A percentile compares a stretch with the other conserved stretches of the same genome.
These are phyloP conservation scores for Dreissena polymorpha DNA, from an alignment of 1,140 invertebrate species.

Conservation along the genomic window DNA sequence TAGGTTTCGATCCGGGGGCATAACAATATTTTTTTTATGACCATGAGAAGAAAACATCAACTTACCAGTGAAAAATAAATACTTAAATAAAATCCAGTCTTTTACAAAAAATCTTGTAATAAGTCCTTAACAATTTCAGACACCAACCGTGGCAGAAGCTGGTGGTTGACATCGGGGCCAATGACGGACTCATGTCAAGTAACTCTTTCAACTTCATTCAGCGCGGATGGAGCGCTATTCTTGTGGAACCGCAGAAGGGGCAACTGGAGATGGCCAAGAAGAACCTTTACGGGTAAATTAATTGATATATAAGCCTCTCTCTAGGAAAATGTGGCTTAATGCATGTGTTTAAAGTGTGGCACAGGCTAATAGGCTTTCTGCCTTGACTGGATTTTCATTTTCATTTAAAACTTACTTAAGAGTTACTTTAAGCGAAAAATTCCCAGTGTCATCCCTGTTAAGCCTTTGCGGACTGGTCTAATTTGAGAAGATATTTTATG, in stretches of 20 bases:
- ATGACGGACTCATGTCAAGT: constrained; percentile 74
- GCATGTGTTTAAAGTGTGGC: background rate
- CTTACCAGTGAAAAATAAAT: too few species aligned
- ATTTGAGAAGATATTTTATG: background rate
- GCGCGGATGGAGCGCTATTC: constrained; percentile 71
- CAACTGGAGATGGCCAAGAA: constrained; percentile 63
- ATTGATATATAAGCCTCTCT: background rate
- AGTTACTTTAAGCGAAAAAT: background rate
- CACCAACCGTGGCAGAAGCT: constrained; percentile 55
- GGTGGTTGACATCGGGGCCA: constrained; percentile 74
- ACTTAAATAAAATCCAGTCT: too few species aligned
- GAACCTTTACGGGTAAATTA: constrained; percentile 65
- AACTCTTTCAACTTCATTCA: constrained; percentile 77
- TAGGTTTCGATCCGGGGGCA: too few species aligned
- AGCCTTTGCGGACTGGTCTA: background rate
- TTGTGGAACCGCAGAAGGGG: constrained; percentile 69
- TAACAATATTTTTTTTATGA: too few species aligned
- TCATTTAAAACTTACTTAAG: too few species aligned
- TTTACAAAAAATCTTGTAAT: too few species aligned
- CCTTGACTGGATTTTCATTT: background rate
- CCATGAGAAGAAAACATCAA: too few species aligned
- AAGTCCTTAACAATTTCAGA: background rate
- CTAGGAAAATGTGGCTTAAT: background rate
- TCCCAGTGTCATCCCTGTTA: too few species aligned
- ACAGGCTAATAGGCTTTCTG: background rate